Evolutionary conservation across 35 echinoderm and acorn worm genomes (phyloP), one percentile per base, ranked within the genome.

Genomic region (Stichopus chloronotus): DNA sequence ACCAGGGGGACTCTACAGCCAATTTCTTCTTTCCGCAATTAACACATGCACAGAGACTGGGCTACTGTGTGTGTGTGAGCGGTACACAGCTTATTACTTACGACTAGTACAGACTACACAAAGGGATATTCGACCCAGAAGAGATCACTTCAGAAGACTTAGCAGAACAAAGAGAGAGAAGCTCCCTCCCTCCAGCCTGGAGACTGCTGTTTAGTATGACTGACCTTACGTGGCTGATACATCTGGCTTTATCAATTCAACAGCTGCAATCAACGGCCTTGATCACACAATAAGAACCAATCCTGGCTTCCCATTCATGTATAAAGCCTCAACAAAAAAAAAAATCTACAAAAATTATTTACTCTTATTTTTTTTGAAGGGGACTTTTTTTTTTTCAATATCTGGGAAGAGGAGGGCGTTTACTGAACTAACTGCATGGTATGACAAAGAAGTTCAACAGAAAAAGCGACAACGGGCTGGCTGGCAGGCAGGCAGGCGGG

Each of bases 401-500:
- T 85, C 19, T 23, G 82, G 55, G 13, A 58, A n/a, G 25, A 58
- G 82, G 55, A 85, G 82, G 82, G 82, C 82, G 82, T 85, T 85
- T 85, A 58, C 82, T 59, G 24, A 57, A 57, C 58, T 85, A 14
- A 23, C 56, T 59, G 80, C 55, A 83, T 43, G 30, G 54, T 58
- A 24, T 74, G 69, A 85, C 82, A 85, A 85, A 85, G 82, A 58
- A 6, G 55, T 74, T 72, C 69, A 20, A 16, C 22, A 20, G 19
- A 19, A 19, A 11, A 65, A 65, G 61, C 19, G 11, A 65, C 61
- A 65, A 20, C 69, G n/a, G n/a, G n/a, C n/a, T n/a, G n/a, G 3
- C 30, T 0, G 30, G 30, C 30, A 43, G 30, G 30, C 30, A 1
- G 30, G 30, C 30, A 3, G 30, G 30, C 30, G 30, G 30, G 30